Evolutionary conservation across 1,140 invertebrate species (phyloP).

Genomic region (Drosophila grimshawi): DNA sequence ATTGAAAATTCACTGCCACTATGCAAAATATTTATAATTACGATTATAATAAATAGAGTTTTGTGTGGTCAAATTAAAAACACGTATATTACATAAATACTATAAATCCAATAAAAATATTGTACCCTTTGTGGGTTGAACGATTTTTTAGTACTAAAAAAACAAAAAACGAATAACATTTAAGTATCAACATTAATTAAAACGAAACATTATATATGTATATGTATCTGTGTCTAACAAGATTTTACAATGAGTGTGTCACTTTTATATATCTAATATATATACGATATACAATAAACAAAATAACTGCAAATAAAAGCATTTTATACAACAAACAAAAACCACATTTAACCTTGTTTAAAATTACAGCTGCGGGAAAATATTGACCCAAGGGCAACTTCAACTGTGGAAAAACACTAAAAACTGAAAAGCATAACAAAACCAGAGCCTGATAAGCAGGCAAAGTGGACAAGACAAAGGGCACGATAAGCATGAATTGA

Average conservation of each 20-base stretch:
- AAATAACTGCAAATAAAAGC: conserved; percentile 69
- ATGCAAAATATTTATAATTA: conserved; percentile 31
- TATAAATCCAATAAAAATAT: conserved; percentile 36
- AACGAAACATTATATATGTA: conserved; percentile 21
- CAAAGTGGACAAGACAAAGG: conserved; percentile 39
- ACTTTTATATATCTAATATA: conserved; percentile 79
- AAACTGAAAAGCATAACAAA: conserved; percentile 40
- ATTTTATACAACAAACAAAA: conserved; percentile 67
- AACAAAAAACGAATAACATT: conserved; percentile 21
- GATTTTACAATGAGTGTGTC: conserved; percentile 81
- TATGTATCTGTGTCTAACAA: conserved; percentile 78
- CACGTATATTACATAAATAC: conserved; percentile 48
- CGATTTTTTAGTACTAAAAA: conserved; percentile 32
- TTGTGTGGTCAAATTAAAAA: conserved; percentile 44
- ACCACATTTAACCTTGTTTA: conserved; percentile 29
- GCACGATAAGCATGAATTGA: conserved; percentile 38
- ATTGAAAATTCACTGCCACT: conserved; percentile 37
- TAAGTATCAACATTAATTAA: conserved; percentile 40
- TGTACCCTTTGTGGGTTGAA: conserved; percentile 39
- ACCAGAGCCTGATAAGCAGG: conserved; percentile 53
- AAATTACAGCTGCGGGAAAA: conserved; percentile 33
- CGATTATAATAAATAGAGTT: conserved; percentile 42
- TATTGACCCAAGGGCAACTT: conserved; percentile 50
- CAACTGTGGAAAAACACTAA: conserved; percentile 34
- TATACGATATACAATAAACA: conserved; percentile 63